Conservation (phyloP, 1,140 invertebrate genomes). For the Pseudobourletiella spinata region DNA sequence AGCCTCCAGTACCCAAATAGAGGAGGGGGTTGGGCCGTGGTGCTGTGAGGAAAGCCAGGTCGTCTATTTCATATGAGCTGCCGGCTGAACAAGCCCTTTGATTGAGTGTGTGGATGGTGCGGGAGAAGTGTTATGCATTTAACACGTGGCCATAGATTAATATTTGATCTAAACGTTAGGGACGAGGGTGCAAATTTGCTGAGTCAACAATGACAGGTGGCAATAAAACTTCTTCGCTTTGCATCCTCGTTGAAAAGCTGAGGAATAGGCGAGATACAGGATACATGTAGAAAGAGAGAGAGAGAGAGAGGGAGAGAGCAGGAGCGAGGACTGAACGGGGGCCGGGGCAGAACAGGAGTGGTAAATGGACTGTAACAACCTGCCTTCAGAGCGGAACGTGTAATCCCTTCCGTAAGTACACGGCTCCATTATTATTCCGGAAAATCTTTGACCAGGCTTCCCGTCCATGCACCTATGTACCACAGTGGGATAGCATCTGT, state of each 20-base stretch:
- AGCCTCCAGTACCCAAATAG: too few relatives aligned
- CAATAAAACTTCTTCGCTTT: constrained; percentile 24
- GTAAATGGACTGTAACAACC: constrained; percentile 29
- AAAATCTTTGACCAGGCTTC: constrained; percentile 22
- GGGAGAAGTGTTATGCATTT: constrained; percentile 10
- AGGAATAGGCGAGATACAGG: constrained; percentile 1
- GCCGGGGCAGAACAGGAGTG: background rate
- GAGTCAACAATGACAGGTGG: constrained; percentile 38
- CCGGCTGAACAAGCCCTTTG: background rate
- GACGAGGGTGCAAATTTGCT: constrained; percentile 33
- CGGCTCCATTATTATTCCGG: constrained; percentile 4
- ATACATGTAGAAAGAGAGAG: background rate
- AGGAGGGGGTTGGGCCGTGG: too few relatives aligned
- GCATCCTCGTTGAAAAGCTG: background rate
- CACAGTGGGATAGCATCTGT: too few relatives aligned
- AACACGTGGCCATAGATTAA: constrained; percentile 27
- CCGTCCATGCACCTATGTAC: too few relatives aligned
- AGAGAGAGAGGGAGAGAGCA: background rate
- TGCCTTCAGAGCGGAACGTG: constrained; percentile 8
- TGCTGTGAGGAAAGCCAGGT: too few relatives aligned
- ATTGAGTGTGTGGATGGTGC: constrained; percentile 29
- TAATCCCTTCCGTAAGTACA: constrained; percentile 23
- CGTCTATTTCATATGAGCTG: too few relatives aligned
- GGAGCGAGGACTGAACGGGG: background rate
- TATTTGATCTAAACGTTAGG: constrained; percentile 17